A percentile compares a stretch with the other conserved stretches of the same genome.
phyloP scores from a whole-genome alignment of 2,113 vertebrate genomes.

The Sarotherodon lohbergeri region DNA sequence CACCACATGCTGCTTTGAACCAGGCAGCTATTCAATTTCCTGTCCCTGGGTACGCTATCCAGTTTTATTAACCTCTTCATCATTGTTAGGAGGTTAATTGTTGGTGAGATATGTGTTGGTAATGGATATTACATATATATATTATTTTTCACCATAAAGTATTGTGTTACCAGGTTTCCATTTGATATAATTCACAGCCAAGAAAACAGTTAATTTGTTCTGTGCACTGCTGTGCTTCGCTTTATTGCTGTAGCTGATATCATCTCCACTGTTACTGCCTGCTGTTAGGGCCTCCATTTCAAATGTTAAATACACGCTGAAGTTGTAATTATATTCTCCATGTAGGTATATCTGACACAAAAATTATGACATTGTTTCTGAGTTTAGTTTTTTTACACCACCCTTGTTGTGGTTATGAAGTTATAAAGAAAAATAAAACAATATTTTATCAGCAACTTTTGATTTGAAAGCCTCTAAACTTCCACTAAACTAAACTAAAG shows the following conservation, averaged over 20 bases:
- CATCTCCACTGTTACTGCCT: not conserved
- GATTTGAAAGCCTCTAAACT: not conserved
- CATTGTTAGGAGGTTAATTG: not conserved
- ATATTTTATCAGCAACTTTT: not conserved
- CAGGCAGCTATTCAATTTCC: not conserved
- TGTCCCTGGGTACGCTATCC: not conserved
- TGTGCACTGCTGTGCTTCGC: not conserved
- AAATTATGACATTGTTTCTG: not conserved
- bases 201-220: constrained; percentile 43
- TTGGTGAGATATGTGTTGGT: not conserved
- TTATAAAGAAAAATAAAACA: not conserved
- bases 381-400: not conserved
- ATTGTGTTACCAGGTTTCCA: constrained; percentile 5
- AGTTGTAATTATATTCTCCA: constrained; percentile 15
- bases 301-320: constrained; percentile 27
- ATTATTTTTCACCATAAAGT: not conserved
- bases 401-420: not conserved
- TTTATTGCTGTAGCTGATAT: constrained; percentile 31
- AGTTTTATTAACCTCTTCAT: constrained; percentile 1
- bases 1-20: not conserved
- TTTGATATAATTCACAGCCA: constrained; percentile 22
- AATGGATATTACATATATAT: not conserved
- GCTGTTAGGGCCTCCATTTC: constrained; percentile 2
- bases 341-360: not conserved
- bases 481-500: not conserved